phyloP scores from a whole-genome alignment of 1,140 invertebrate genomes.

The Cyclina sinensis region DNA sequence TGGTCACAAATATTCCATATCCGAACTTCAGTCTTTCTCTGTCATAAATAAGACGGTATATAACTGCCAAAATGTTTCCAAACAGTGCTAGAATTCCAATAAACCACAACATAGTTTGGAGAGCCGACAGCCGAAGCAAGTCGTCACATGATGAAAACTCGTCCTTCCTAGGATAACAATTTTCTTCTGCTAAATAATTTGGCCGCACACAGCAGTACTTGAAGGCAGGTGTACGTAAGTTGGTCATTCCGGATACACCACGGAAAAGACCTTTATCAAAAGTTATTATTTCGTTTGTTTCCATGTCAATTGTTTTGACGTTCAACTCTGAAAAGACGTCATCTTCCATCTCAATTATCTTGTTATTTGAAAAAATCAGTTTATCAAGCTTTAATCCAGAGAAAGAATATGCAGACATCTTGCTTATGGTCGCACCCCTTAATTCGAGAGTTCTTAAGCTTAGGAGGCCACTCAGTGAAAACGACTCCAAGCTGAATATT shows the following conservation, averaged over 20 bases:
- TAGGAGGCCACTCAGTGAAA: conserved; percentile 48
- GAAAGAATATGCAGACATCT: conserved; percentile 26
- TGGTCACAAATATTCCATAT: conserved; percentile 76
- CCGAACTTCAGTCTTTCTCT: conserved; percentile 58
- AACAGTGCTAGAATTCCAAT: conserved; percentile 72
- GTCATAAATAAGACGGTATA: conserved; percentile 65
- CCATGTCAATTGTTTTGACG: conserved; percentile 58
- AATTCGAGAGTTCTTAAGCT: conserved; percentile 23
- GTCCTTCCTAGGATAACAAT: conserved; percentile 68
- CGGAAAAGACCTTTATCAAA: conserved; percentile 69
- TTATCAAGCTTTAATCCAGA: conserved; percentile 31
- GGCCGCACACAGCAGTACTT: conserved; percentile 74
- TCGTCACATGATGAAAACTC: conserved; percentile 78
- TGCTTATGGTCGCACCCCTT: conserved; percentile 6
- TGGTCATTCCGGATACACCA: conserved; percentile 40
- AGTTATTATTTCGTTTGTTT: conserved; percentile 51
- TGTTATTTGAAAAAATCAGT: conserved; percentile 56
- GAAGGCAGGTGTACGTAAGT: conserved; percentile 67
- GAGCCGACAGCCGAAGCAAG: conserved; percentile 63
- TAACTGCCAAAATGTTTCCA: conserved; percentile 73
- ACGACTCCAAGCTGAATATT: conserved; percentile 1
- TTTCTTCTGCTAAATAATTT: conserved; percentile 51
- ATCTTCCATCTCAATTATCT: conserved; percentile 49
- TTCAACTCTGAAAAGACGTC: conserved; percentile 47
- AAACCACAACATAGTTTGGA: conserved; percentile 75